Evolutionary conservation across 2,888 invertebrate genomes (phyloP).

Genomic region (Diabrotica balteata): DNA sequence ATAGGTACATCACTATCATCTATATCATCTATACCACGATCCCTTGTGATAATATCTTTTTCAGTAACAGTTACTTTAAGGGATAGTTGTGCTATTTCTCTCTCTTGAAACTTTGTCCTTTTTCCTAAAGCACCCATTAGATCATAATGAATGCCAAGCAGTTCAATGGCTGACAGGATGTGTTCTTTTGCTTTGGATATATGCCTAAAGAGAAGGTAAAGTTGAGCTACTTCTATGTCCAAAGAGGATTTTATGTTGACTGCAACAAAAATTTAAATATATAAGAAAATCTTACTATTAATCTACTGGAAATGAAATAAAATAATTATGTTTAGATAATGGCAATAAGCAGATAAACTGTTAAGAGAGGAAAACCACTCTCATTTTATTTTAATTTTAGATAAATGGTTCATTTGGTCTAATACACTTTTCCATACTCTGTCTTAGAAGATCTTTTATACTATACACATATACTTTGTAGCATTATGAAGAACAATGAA

Average conservation of each 20-base stretch:
- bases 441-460: too few relatives aligned
- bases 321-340: background rate
- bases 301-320: too few relatives aligned
- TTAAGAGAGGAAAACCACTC: too few relatives aligned
- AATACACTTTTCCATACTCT: too few relatives aligned
- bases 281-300: too few relatives aligned
- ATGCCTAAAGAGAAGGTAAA: slow-evolving; percentile 77
- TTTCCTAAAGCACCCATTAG: slow-evolving; percentile 84
- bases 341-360: background rate
- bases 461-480: too few relatives aligned
- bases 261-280: slow-evolving; percentile 22
- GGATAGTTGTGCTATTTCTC: slow-evolving; percentile 82
- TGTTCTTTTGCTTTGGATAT: slow-evolving; percentile 74
- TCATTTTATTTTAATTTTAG: too few relatives aligned
- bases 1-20: slow-evolving; percentile 68
- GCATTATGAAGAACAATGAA: too few relatives aligned
- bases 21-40: slow-evolving; percentile 45
- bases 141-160: slow-evolving; percentile 72
- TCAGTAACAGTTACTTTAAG: slow-evolving; percentile 68
- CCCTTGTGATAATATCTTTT: slow-evolving; percentile 60
- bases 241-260: slow-evolving; percentile 56
- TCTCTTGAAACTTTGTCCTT: slow-evolving; percentile 88
- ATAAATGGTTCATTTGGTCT: too few relatives aligned
- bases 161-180: slow-evolving; percentile 68
- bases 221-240: slow-evolving; percentile 68